A percentile compares a stretch with the other conserved stretches of the same genome.
phyloP scores from a whole-genome alignment of 2,888 invertebrate genomes.

The Arge pagana region DNA sequence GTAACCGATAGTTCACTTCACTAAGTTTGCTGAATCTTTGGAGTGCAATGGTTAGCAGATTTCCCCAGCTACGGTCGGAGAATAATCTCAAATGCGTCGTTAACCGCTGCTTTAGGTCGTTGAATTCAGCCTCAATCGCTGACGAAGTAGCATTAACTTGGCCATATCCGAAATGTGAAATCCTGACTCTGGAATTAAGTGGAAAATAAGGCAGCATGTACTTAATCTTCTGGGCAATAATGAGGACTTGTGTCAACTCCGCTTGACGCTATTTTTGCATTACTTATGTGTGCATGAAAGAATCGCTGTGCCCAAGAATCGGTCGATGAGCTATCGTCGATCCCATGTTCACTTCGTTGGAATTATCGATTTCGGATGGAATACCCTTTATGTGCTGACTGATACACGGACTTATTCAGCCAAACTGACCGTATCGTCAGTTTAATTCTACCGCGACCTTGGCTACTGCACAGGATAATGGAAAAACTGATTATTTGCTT shows the following conservation, averaged over 20 bases:
- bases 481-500: not conserved
- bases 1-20: no score
- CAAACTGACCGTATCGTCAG: slow-evolving; percentile 1
- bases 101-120: slow-evolving; percentile 6
- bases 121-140: slow-evolving; percentile 4
- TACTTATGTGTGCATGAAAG: not conserved
- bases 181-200: slow-evolving; percentile 11
- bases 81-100: slow-evolving; percentile 4
- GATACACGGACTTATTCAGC: slow-evolving; percentile 10
- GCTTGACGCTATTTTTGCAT: not conserved
- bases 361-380: not conserved
- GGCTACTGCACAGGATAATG: slow-evolving; percentile 3
- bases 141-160: slow-evolving; percentile 7
- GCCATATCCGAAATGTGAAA: slow-evolving; percentile 3
- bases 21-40: no score
- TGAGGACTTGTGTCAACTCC: slow-evolving; percentile 3
- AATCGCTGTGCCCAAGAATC: no score
- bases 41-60: no score
- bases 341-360: not conserved
- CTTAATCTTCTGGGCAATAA: slow-evolving; percentile 12
- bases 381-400: slow-evolving; percentile 7
- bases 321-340: slow-evolving; percentile 1
- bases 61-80: no score
- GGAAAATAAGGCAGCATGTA: slow-evolving; percentile 12
- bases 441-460: slow-evolving; percentile 4